Evolutionary conservation across 2,113 vertebrate genomes (phyloP).

Genomic region (Paralichthys olivaceus): DNA sequence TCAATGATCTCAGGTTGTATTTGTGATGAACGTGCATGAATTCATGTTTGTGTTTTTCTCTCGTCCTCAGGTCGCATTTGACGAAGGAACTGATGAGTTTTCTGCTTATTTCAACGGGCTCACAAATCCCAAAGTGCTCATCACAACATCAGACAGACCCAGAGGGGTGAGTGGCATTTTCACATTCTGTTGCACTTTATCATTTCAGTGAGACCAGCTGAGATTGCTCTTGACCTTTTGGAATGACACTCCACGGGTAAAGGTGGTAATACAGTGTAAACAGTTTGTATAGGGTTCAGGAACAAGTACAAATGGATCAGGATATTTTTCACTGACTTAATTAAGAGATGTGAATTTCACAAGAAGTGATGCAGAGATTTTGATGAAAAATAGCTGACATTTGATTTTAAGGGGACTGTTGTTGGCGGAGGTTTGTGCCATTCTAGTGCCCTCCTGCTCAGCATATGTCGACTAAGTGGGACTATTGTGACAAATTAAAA

Average conservation of each 20-base stretch:
- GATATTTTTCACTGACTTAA: too few relatives aligned
- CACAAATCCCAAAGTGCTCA: conserved; percentile 96
- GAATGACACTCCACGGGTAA: too few relatives aligned
- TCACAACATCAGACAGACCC: conserved; percentile 97
- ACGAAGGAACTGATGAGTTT: conserved; percentile 98
- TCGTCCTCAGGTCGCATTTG: conserved; percentile 89
- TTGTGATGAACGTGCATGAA: neutral
- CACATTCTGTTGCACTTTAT: rapidly evolving
- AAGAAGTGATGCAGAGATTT: too few relatives aligned
- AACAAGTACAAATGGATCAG: too few relatives aligned
- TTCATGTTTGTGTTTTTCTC: neutral
- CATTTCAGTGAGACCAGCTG: neutral
- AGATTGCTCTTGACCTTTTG: neutral
- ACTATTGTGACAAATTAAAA: too few relatives aligned
- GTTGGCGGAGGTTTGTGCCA: too few relatives aligned
- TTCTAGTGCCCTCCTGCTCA: too few relatives aligned
- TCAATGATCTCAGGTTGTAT: neutral
- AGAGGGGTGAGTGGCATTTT: conserved; percentile 86
- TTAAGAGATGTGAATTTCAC: too few relatives aligned
- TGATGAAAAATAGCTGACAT: too few relatives aligned
- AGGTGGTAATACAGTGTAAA: neutral
- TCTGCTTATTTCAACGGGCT: conserved; percentile 94
- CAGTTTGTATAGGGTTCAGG: too few relatives aligned
- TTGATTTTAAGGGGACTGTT: too few relatives aligned
- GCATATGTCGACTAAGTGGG: too few relatives aligned